Base-by-base conservation (phyloP, 1,140 invertebrate species). In the Yoshiicerus persimilis region DNA sequence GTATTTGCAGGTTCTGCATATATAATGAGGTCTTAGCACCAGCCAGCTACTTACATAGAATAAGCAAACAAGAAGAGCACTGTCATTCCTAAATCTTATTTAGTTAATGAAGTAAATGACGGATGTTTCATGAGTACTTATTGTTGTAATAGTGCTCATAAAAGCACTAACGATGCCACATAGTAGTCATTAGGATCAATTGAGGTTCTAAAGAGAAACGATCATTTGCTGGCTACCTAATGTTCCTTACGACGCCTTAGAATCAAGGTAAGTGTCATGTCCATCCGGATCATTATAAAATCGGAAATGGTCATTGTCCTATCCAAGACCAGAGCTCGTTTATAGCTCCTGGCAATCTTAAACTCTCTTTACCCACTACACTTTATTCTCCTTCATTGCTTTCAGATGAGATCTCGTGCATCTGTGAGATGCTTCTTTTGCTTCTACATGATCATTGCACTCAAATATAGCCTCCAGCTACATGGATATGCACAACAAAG, bases 381-480 rank as follows among this genome's bases (percentile, higher is more conserved):
- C 75, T 80, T 80, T 34, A 80, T 80, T 80, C 75, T 80, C 34
- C 75, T 80, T 80, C 75, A 80, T 80, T 38, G 75, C 32, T 34
- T 20, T 80, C 75, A 36, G 13, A 30, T 32, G 70, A 75, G 70
- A 80, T 80, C 75, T 80, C 75, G 9, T 70, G 64, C 27, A 23
- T 75, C 25, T 9, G 8, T 10, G 8, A 6, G 3, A 75, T 75
- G 75, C 38, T 34, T 38, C 34, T 80, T 80, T 11, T 36, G 30
- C 30, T 80, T 80, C 32, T 80, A 80, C 75, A 80, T 80, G 75
- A 80, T 80, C 75, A 80, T 80, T 80, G 75, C 75, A 80, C 75
- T 80, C 75, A 27, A 27, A 70, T 32, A 70, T 70, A 25, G 8
- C 66, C 66, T 30, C 1, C 0, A 25, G 66, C 66, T 10, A 16